Evolutionary conservation across 2,888 invertebrate species (phyloP).

Genomic region (Caradrina clavipalpis): DNA sequence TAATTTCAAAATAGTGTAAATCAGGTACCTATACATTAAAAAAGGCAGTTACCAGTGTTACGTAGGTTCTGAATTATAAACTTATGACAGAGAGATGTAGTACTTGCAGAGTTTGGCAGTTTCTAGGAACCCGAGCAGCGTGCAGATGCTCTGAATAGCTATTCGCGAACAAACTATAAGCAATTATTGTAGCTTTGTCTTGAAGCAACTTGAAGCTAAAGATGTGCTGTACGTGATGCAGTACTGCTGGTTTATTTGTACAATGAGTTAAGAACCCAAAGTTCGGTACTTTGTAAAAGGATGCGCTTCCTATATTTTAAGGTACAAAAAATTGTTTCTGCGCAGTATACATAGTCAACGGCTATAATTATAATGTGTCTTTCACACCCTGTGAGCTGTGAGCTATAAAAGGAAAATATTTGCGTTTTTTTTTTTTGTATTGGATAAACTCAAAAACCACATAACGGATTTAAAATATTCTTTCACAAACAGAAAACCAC

Average conservation of each 20-base stretch:
- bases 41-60: not conserved
- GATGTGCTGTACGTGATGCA: constrained; percentile 23
- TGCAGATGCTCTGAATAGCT: constrained; percentile 52
- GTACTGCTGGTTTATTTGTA: constrained; percentile 28
- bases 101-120: constrained; percentile 52
- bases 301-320: not conserved
- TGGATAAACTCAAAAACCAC: too few relatives aligned
- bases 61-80: constrained; percentile 9
- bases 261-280: not conserved
- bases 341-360: too few relatives aligned
- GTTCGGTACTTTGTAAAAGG: not conserved
- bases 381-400: too few relatives aligned
- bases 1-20: not conserved
- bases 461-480: too few relatives aligned
- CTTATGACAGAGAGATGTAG: constrained; percentile 7
- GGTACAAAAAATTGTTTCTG: too few relatives aligned
- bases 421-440: too few relatives aligned
- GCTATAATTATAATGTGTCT: too few relatives aligned
- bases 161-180: constrained; percentile 22
- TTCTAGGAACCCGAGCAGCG: constrained; percentile 25
- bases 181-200: constrained; percentile 35
- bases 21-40: not conserved
- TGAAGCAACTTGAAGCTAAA: constrained; percentile 1
- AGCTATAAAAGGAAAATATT: too few relatives aligned
- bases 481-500: too few relatives aligned